Evolutionary conservation across 2,113 vertebrate genomes (phyloP), one percentile per base, ranked within the genome.

Genomic region (Rhinogobius similis): DNA sequence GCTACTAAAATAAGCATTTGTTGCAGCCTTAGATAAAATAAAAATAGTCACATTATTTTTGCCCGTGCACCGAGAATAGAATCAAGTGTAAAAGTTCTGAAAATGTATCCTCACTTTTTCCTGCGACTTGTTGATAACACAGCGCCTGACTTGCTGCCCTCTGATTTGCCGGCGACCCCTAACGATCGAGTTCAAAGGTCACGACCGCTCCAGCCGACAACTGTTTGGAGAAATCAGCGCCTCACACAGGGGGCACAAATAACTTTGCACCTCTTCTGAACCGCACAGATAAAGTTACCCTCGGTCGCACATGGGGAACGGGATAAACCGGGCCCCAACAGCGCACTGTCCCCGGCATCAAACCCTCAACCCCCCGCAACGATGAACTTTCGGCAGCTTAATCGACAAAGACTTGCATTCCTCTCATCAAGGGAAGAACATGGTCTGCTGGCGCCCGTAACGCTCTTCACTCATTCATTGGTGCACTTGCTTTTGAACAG

Each of bases 191-290:
- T 67, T 71, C 81, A 84, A 82, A 85, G 86, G 88, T 88, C 65
- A 2, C 14, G 79, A 90, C 83, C 79, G 18, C 76, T 82, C 67
- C 76, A 70, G 83, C 80, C 72, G 69, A 67, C 88, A 86, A 82
- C 87, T 89, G 88, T 81, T 86, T 75, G 79, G 80, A 82, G 82
- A 83, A 90, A 85, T 91, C 78, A 89, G 55, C 52, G 65, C 62
- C 77, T 83, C 86, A 66, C 83, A 53, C 68, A 65, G 85, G 83
- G 86, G 83, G 83, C 77, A 80, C 76, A 74, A 88, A 90, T 87
- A 88, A 88, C 86, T 87, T 82, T 87, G 79, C 81, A 69, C 83
- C 67, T 74, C 1, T 36, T 68, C 62, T 85, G 74, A 87, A 76
- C 56, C 68, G 68, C 79, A 58, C 61, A 78, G 65, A 64, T 74